Base-by-base conservation (phyloP, 2,888 invertebrate genomes). In the Ectropis crepuscularia region DNA sequence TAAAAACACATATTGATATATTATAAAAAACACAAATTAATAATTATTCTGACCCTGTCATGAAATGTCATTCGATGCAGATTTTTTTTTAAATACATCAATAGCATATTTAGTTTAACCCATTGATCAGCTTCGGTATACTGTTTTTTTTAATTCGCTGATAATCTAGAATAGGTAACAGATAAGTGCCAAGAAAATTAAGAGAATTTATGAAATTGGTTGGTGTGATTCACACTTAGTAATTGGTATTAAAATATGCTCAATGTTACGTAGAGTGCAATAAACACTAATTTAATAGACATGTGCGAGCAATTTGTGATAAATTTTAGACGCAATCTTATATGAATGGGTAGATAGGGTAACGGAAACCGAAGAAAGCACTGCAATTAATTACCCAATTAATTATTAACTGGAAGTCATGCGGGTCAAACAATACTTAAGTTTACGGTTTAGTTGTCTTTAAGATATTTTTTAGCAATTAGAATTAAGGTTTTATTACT, bases 391-490 rank as follows among this genome's bases (percentile, higher is more conserved):
- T 57, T 50, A 46, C n/a, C n/a, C n/a, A n/a, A n/a, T n/a, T n/a
- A n/a, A n/a, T n/a, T n/a, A n/a, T n/a, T n/a, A n/a, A n/a, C n/a
- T n/a, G n/a, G n/a, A n/a, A n/a, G 16, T 4, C 16, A 28, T 28
- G 16, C 46, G 45, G 37, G 36, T 41, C n/a, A n/a, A n/a, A n/a
- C n/a, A n/a, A n/a, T n/a, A 51, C 45, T 61, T 54, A 54, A 61
- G 61, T 54, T 57, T 38, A 43, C 41, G 37, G 37, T 53, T 57
- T 39, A 39, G 62, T 28, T 28, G 53, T 57, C 12, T 43, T 48
- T 5, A n/a, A 45, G 16, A 28, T 28, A 2, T 28, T 4, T 28
- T 28, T 28, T 28, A 1, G 16, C 16, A 4, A 4, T 28, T 28
- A 28, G 16, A 4, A 28, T 28, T 28, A 28, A 28, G 16, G 16